Evolutionary conservation across 1,140 invertebrate genomes (phyloP).

Genomic region (Oryzaephilus surinamensis): DNA sequence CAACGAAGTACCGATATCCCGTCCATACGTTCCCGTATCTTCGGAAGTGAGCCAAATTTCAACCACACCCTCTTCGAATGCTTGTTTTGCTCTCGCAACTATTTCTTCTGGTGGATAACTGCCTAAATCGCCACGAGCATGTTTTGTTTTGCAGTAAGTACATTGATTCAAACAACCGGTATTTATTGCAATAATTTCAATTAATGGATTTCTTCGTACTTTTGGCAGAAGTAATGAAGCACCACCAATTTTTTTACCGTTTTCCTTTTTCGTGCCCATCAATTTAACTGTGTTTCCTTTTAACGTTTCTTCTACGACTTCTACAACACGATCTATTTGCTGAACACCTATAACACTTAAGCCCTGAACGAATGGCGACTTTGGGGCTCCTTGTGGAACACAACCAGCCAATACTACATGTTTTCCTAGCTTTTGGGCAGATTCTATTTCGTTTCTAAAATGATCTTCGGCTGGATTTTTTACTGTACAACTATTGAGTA

Average conservation of each 20-base stretch:
- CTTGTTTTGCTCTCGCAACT: constrained; percentile 65
- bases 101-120: constrained; percentile 86
- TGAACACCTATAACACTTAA: constrained; percentile 93
- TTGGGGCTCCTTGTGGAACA: constrained; percentile 83
- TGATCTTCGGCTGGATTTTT: constrained; percentile 96
- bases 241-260: constrained; percentile 76
- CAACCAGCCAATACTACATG: constrained; percentile 91
- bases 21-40: constrained; percentile 94
- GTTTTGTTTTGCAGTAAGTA: constrained; percentile 98
- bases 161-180: constrained; percentile 97
- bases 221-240: constrained; percentile 83
- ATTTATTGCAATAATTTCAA: constrained; percentile 97
- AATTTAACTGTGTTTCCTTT: constrained; percentile 82
- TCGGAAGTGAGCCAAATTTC: constrained; percentile 99
- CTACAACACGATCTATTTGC: constrained; percentile 95
- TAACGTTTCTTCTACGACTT: constrained; percentile 95
- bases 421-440: constrained; percentile 65
- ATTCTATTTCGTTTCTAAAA: constrained; percentile 85
- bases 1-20: constrained; percentile 82
- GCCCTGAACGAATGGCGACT: constrained; percentile 62
- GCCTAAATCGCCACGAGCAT: constrained; percentile 88
- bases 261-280: constrained; percentile 70
- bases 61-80: constrained; percentile 84
- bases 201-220: constrained; percentile 87
- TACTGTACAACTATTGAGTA: constrained; percentile 95